These are phyloP conservation scores for Tortricodes alternella DNA, from an alignment of 2,888 invertebrate species.

Conservation along the genomic window DNA sequence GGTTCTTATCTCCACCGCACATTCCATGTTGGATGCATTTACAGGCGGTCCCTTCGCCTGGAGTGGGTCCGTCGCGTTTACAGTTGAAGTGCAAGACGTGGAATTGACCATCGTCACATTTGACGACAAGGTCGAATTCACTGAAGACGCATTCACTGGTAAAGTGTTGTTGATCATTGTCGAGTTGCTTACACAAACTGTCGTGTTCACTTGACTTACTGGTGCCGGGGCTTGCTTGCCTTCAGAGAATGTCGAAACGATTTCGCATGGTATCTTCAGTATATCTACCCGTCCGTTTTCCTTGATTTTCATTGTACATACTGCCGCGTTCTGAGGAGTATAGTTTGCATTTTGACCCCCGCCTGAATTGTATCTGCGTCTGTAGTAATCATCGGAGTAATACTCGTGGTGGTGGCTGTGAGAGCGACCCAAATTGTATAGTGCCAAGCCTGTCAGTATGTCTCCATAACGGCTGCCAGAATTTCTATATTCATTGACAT, in stretches of 20 bases:
- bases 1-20: conserved; percentile 62
- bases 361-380: conserved; percentile 47
- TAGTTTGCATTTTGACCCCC: conserved; percentile 37
- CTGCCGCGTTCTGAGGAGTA: conserved; percentile 51
- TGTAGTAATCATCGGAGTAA: conserved; percentile 71
- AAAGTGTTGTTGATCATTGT: conserved; percentile 45
- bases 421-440: conserved; percentile 72
- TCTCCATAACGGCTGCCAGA: conserved; percentile 68
- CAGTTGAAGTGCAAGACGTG: conserved; percentile 49
- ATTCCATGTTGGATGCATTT: conserved; percentile 53
- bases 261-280: conserved; percentile 72
- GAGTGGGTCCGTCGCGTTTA: conserved; percentile 57
- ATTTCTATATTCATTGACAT: conserved; percentile 65
- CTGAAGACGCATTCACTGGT: conserved; percentile 23
- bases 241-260: conserved; percentile 71
- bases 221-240: conserved; percentile 40
- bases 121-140: conserved; percentile 36
- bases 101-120: conserved; percentile 41
- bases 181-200: conserved; percentile 56
- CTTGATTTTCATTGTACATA: conserved; percentile 60
- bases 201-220: conserved; percentile 46
- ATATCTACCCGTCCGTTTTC: conserved; percentile 55
- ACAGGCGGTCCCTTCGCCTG: conserved; percentile 54
- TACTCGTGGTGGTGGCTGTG: conserved; percentile 59
- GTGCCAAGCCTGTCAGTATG: conserved; percentile 64